Conservation (phyloP, 2,113 vertebrate species). For the Eretmochelys imbricata region DNA sequence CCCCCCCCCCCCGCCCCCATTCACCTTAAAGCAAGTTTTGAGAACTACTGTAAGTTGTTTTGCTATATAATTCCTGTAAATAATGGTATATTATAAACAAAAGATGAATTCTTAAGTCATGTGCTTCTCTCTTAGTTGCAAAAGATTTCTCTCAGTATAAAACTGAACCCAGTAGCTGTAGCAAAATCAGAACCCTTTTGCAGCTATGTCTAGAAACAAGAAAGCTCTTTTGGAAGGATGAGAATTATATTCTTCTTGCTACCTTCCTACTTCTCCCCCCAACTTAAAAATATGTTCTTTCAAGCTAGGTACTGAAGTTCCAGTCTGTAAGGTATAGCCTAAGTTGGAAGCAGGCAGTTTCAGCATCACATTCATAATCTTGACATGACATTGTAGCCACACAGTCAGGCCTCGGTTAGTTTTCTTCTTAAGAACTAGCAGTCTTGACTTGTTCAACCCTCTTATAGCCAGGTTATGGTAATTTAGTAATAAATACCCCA, state of each 20-base stretch:
- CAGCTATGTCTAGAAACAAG: not conserved
- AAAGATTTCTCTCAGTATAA: not conserved
- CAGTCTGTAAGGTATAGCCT: accelerated
- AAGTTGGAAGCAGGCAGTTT: not conserved
- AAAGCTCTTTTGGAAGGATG: not conserved
- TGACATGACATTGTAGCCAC: not conserved
- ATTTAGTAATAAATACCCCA: not conserved
- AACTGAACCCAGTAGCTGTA: not conserved
- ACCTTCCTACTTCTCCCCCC: accelerated
- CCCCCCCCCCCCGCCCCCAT: not conserved
- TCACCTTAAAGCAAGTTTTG: not conserved
- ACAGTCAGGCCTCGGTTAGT: not conserved
- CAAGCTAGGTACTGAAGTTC: accelerated
- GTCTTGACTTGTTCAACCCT: not conserved
- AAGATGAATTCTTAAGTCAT: not conserved
- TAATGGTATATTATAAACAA: not conserved
- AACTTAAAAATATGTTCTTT: not conserved
- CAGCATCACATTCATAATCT: not conserved
- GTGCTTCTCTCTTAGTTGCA: not conserved
- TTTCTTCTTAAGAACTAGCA: not conserved
- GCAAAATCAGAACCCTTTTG: accelerated
- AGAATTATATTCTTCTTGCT: accelerated
- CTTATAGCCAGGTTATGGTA: not conserved
- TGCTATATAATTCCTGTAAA: not conserved
- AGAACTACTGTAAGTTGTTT: not conserved